Evolutionary conservation across 2,888 invertebrate species (phyloP).

Genomic region (Timandra comae): DNA sequence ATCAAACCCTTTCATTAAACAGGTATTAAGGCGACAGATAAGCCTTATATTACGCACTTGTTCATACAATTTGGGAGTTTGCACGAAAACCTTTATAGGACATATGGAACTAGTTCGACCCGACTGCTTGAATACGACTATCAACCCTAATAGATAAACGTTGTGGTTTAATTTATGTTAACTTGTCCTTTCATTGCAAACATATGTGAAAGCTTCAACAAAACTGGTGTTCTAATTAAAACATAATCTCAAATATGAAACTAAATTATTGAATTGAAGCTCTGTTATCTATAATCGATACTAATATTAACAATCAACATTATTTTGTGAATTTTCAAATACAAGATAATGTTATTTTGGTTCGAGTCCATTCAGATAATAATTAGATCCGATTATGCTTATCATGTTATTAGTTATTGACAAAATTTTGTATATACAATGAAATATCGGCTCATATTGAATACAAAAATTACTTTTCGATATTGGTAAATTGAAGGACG

Average conservation of each 20-base stretch:
- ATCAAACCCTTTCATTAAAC: slow-evolving; percentile 75
- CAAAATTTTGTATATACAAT: too few relatives aligned
- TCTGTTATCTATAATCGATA: too few relatives aligned
- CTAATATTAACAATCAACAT: too few relatives aligned
- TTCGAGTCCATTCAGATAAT: too few relatives aligned
- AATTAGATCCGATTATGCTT: too few relatives aligned
- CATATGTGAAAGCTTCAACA: slow-evolving; percentile 22
- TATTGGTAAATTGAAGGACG: too few relatives aligned
- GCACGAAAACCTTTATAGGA: slow-evolving; percentile 54
- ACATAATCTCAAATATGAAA: slow-evolving; percentile 16
- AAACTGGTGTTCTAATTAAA: slow-evolving; percentile 21
- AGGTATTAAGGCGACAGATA: slow-evolving; percentile 73
- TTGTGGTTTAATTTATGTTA: slow-evolving; percentile 49
- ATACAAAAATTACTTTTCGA: too few relatives aligned
- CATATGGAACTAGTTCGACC: slow-evolving; percentile 53
- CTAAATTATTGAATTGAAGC: slow-evolving; percentile 16
- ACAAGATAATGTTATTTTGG: too few relatives aligned
- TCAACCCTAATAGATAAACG: slow-evolving; percentile 49
- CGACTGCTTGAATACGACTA: slow-evolving; percentile 46
- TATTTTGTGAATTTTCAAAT: too few relatives aligned
- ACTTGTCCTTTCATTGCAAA: slow-evolving; percentile 37
- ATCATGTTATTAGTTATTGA: too few relatives aligned
- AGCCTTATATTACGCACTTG: slow-evolving; percentile 62
- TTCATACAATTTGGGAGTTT: slow-evolving; percentile 61
- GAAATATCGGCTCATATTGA: too few relatives aligned